Evolutionary conservation across 2,113 vertebrate species (phyloP).

Genomic region (Pandion haliaetus): DNA sequence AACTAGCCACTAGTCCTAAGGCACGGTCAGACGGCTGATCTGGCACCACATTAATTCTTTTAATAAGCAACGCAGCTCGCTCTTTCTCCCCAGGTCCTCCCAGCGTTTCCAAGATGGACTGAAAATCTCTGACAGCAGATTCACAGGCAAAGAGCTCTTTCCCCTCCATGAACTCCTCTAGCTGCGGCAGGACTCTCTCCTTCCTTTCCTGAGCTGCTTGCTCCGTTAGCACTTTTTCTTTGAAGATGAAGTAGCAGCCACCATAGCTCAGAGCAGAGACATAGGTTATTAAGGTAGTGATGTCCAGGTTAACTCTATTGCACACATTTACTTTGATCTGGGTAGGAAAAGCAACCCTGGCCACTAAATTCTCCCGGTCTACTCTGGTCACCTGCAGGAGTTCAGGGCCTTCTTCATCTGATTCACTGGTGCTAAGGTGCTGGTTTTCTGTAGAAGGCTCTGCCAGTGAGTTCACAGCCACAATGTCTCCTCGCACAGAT

Average conservation of each 20-base stretch:
- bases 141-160: slow-evolving; percentile 92
- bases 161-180: slow-evolving; percentile 88
- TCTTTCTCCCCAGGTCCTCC: slow-evolving; percentile 89
- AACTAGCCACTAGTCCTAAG: slow-evolving; percentile 81
- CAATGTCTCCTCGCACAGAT: slow-evolving; percentile 89
- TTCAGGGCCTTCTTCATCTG: slow-evolving; percentile 69
- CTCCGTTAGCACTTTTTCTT: slow-evolving; percentile 91
- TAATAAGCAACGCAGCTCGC: slow-evolving; percentile 80
- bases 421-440: slow-evolving; percentile 52
- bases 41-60: slow-evolving; percentile 82
- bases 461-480: slow-evolving; percentile 80
- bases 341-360: slow-evolving; percentile 85
- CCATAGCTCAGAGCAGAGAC: slow-evolving; percentile 94
- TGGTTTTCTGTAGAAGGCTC: slow-evolving; percentile 45
- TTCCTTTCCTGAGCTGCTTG: slow-evolving; percentile 90
- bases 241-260: slow-evolving; percentile 87
- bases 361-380: slow-evolving; percentile 83
- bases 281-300: slow-evolving; percentile 92
- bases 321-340: slow-evolving; percentile 85
- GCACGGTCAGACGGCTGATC: slow-evolving; percentile 89
- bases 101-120: slow-evolving; percentile 87
- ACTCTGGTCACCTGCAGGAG: slow-evolving; percentile 79
- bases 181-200: slow-evolving; percentile 83
- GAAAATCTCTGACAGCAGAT: slow-evolving; percentile 91
- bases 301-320: slow-evolving; percentile 90